Evolutionary conservation across 1,140 invertebrate species (phyloP).

Genomic region (Drosophila ambigua): DNA sequence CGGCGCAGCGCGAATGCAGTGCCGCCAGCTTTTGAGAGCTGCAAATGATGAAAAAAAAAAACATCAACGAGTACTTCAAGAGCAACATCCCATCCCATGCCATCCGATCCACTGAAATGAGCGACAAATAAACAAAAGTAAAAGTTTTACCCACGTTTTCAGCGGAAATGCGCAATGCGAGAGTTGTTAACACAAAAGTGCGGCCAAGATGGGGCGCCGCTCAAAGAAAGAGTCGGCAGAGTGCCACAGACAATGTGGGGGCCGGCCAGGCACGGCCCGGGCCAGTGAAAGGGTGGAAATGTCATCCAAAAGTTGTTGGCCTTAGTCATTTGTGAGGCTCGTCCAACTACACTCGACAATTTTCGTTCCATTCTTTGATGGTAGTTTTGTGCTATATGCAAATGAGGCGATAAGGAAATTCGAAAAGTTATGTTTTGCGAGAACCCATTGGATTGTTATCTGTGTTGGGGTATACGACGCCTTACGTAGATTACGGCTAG

Average conservation of each 20-base stretch:
- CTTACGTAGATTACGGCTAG: no score
- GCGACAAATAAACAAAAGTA: conserved; percentile 81
- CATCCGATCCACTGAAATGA: conserved; percentile 46
- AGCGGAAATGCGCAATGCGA: conserved; percentile 71
- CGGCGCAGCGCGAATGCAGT: conserved; percentile 43
- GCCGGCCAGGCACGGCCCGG: no score
- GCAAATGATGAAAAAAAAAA: conserved; percentile 45
- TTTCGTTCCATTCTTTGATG: conserved; percentile 21
- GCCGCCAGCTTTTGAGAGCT: conserved; percentile 23
- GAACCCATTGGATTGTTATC: background rate
- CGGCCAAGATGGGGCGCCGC: conserved; percentile 46
- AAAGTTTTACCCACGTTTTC: conserved; percentile 66
- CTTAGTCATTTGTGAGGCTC: conserved; percentile 64
- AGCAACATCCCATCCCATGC: no score
- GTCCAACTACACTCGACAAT: conserved; percentile 42
- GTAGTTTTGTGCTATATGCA: conserved; percentile 24
- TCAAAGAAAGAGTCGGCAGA: conserved; percentile 22
- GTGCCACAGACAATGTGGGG: conserved; percentile 11
- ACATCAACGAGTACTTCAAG: conserved; percentile 31
- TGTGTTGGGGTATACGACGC: no score
- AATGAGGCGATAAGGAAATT: conserved; percentile 34
- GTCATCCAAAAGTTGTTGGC: conserved; percentile 68
- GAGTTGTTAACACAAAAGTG: conserved; percentile 65
- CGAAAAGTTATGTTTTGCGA: conserved; percentile 16
- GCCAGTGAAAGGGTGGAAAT: conserved; percentile 14